A percentile compares a stretch with the other conserved stretches of the same genome.
phyloP scores from a whole-genome alignment of 2,888 invertebrate species.

The Rosalia funebris region DNA sequence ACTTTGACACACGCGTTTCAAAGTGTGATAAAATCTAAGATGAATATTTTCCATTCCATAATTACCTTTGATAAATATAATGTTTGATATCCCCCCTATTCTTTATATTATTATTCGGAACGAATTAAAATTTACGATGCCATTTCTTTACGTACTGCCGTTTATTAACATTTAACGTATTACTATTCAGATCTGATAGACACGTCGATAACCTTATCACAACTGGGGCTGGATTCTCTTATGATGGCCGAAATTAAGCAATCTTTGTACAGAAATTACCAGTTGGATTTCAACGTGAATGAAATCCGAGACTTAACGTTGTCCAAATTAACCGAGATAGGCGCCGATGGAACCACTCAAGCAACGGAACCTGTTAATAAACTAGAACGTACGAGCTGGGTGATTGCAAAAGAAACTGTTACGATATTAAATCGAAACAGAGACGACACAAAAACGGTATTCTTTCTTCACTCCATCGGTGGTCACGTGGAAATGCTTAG shows the following conservation, averaged over 20 bases:
- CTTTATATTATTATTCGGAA: too few species aligned
- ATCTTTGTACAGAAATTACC: constrained; percentile 43
- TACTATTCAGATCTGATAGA: constrained; percentile 40
- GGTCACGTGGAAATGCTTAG: constrained; percentile 34
- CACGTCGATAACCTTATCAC: constrained; percentile 37
- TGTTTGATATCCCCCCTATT: too few species aligned
- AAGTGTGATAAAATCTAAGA: too few species aligned
- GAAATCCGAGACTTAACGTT: constrained; percentile 43
- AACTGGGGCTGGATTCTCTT: constrained; percentile 47
- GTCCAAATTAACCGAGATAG: constrained; percentile 29
- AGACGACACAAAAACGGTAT: constrained; percentile 27
- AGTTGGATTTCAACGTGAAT: constrained; percentile 38
- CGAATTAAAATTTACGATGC: too few species aligned
- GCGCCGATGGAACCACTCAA: constrained; percentile 1
- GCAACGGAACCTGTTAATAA: too few species aligned
- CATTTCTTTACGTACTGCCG: too few species aligned
- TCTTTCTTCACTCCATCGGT: constrained; percentile 43
- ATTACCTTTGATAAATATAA: too few species aligned
- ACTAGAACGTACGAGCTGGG: constrained; percentile 1
- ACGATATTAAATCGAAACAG: constrained; percentile 30
- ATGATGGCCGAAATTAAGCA: constrained; percentile 49
- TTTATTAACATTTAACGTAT: too few species aligned
- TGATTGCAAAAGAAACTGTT: constrained; percentile 32
- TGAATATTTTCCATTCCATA: too few species aligned
- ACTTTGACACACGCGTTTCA: too few species aligned